phyloP scores from a whole-genome alignment of 2,113 vertebrate species.

The Mesitornis unicolor region DNA sequence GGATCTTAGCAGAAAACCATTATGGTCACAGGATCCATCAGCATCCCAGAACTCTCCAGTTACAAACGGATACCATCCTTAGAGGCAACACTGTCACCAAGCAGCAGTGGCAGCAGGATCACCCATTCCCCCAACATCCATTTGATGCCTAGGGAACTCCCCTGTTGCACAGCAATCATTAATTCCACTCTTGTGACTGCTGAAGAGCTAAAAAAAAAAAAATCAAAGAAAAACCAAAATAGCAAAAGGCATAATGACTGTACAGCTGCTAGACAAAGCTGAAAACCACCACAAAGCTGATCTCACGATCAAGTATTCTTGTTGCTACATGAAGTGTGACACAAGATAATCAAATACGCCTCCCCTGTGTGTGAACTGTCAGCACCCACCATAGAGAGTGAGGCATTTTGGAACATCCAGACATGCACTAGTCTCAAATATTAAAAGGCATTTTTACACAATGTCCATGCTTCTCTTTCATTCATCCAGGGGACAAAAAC shows the following conservation, averaged over 20 bases:
- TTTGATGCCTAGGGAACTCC: neutral
- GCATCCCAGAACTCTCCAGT: neutral
- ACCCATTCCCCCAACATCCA: neutral
- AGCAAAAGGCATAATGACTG: neutral
- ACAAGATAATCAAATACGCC: neutral
- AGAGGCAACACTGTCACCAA: neutral
- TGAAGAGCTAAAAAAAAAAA: neutral
- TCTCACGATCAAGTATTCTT: neutral
- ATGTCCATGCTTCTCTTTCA: neutral
- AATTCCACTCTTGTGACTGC: neutral
- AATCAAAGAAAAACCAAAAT: neutral
- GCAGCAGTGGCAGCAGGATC: neutral
- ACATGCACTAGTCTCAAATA: neutral
- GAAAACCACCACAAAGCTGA: neutral
- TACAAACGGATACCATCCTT: neutral
- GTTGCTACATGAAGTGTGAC: neutral
- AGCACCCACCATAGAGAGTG: neutral
- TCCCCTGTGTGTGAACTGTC: neutral
- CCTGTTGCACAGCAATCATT: neutral
- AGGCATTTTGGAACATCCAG: neutral
- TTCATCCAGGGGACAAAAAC: neutral
- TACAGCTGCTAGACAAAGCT: neutral
- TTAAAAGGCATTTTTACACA: neutral
- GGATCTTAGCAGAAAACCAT: neutral
- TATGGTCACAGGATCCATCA: neutral